Percentiles rank a stretch among this genome's conserved stretches.
These are phyloP conservation scores for Palaemon carinicauda DNA, from an alignment of 1,140 invertebrate species.

Conservation along the genomic window DNA sequence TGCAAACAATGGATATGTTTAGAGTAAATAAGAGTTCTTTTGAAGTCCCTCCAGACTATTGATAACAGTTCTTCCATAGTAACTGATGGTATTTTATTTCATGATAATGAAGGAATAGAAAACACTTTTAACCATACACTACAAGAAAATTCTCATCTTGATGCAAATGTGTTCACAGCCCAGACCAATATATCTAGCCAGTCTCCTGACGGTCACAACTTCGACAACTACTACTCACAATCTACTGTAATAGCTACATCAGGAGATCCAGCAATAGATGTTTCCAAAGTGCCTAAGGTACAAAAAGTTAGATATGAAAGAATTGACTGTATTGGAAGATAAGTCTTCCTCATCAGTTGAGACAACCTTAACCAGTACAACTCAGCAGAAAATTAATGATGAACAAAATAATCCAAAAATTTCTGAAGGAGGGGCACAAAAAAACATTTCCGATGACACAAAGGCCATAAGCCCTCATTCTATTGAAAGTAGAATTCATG, in stretches of 20 bases:
- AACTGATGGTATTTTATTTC: too few species aligned
- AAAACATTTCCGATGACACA: neutral
- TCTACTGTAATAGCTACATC: constrained; percentile 8
- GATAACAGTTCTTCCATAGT: too few species aligned
- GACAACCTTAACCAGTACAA: too few species aligned
- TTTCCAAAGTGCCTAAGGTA: neutral
- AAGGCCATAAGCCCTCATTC: too few species aligned
- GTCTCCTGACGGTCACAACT: neutral
- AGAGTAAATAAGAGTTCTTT: neutral
- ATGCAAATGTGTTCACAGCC: too few species aligned
- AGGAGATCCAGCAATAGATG: neutral
- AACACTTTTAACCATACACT: too few species aligned
- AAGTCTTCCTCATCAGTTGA: neutral
- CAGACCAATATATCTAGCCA: too few species aligned
- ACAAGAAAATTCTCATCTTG: too few species aligned
- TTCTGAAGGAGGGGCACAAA: neutral
- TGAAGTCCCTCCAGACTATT: too few species aligned
- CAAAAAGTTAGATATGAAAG: neutral
- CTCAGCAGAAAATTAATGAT: too few species aligned
- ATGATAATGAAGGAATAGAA: too few species aligned
- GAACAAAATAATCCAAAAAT: too few species aligned
- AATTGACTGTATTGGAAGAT: neutral
- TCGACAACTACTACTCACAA: neutral
- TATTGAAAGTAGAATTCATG: neutral
- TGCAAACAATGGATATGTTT: neutral